phyloP scores from a whole-genome alignment of 2,797 vertebrate genomes.

The Jordanella pulchra region DNA sequence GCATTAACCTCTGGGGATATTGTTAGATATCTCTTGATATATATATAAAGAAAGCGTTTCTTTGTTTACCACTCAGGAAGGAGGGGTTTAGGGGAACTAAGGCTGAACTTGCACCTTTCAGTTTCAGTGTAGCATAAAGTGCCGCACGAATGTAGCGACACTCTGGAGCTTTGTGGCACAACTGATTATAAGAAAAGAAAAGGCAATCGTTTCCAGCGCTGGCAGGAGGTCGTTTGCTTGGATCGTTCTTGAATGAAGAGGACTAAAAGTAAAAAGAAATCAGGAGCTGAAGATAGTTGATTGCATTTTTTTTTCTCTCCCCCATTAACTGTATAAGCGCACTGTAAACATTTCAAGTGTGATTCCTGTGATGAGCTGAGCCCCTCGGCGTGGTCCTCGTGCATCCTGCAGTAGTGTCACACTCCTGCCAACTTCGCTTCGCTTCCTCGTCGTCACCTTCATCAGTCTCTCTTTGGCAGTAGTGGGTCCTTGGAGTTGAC shows the following conservation, averaged over 20 bases:
- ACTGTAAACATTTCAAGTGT: conserved; percentile 81
- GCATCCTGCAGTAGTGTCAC: conserved; percentile 80
- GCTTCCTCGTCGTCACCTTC: conserved; percentile 59
- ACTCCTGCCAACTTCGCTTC: conserved; percentile 62
- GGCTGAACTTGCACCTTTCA: conserved; percentile 62
- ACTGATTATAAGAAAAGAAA: conserved; percentile 64
- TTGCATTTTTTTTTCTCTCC: conserved; percentile 69
- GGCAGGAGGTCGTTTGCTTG: conserved; percentile 76
- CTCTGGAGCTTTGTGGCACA: conserved; percentile 84
- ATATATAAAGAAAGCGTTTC: conserved; percentile 18
- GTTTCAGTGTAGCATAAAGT: conserved; percentile 67
- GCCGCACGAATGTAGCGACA: conserved; percentile 59
- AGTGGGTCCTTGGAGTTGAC: conserved; percentile 84
- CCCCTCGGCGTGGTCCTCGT: conserved; percentile 65
- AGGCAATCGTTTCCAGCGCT: conserved; percentile 84
- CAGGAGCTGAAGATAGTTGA: conserved; percentile 64
- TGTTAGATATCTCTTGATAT: conserved; percentile 17
- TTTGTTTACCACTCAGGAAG: conserved; percentile 32
- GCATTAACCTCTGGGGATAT: conserved; percentile 5
- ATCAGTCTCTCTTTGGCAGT: conserved; percentile 88
- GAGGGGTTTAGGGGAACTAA: conserved; percentile 50
- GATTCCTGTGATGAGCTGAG: conserved; percentile 75
- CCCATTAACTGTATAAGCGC: conserved; percentile 70
- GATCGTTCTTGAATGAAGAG: conserved; percentile 74
- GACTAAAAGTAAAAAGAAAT: conserved; percentile 33